Evolutionary conservation across 2,797 vertebrate genomes (phyloP), one percentile per base, ranked within the genome.

Genomic region (Zonotrichia albicollis): DNA sequence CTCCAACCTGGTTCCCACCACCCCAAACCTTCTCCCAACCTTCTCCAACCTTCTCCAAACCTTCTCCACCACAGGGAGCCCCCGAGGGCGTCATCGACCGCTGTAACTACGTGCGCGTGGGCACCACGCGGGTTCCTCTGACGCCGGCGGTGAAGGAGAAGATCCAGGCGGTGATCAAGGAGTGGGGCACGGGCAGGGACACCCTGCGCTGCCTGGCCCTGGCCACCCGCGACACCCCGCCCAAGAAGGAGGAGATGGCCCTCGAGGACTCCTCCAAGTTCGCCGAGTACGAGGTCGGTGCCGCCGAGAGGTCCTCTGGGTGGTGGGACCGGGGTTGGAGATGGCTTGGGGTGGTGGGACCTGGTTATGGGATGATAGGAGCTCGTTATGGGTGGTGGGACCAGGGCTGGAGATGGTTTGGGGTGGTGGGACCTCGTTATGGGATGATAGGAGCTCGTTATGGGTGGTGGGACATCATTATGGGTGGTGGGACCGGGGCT

Each of bases 231-330:
- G 65, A 67, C 62, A 34, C 62, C 3, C 68, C 68, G 1, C 70
- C 70, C 23, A 72, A 55, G 30, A 21, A 3, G 18, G 70, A 72
- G 23, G 70, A 72, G 5, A 72, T 72, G 70, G 40, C 3, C 13
- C 53, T 72, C 7, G 70, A 72, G 43, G 64, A 66, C 43, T 66
- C 64, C 23, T 46, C 64, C 64, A 46, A 26, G 32, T 66, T 66
- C 64, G 42, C 64, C 64, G 64, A 66, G 43, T 66, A 66, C 32
- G 64, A 66, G 60, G 60, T 61, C 2, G 27, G 15, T 11, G 61
- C 4, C 3, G 10, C 40, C 7, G 3, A 1, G 58, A 36, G 12
- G 32, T 15, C 54, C 5, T 4, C 11, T 7, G 60, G 58, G 36
- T 8, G 57, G 23, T 38, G 34, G 57, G 38, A 42, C 6, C 5